phyloP scores from a whole-genome alignment of 2,888 invertebrate genomes.

The Teleogryllus oceanicus region DNA sequence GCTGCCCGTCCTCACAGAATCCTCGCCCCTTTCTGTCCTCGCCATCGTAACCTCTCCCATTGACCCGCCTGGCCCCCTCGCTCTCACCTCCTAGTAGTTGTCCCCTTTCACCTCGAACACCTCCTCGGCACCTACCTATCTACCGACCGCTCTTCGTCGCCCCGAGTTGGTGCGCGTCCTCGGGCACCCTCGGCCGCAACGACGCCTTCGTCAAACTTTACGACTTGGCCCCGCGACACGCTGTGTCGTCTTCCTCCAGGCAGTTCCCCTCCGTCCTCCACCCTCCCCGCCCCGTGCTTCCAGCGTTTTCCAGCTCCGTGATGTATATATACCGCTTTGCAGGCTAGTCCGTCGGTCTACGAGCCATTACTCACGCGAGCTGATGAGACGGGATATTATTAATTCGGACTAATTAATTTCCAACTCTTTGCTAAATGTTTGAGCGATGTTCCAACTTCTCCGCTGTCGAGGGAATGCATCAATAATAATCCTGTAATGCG shows the following conservation, averaged over 20 bases:
- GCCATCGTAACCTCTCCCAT: no score
- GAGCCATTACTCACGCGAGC: constrained; percentile 3
- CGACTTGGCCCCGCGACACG: neutral
- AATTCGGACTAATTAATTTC: constrained; percentile 18
- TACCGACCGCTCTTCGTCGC: no score
- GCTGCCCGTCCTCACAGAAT: no score
- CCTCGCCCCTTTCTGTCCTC: no score
- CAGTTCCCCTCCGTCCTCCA: no score
- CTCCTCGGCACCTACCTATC: no score
- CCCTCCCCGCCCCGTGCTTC: neutral
- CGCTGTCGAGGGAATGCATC: constrained; percentile 3
- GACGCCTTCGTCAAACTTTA: constrained; percentile 8
- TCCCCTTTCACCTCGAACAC: no score
- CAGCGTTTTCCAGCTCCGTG: neutral
- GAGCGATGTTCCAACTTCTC: constrained; percentile 18
- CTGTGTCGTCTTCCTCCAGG: no score
- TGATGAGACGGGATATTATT: constrained; percentile 18
- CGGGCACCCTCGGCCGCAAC: no score
- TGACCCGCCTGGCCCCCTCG: no score
- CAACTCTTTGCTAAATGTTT: neutral
- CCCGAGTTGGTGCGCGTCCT: no score
- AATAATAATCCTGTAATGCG: constrained; percentile 6
- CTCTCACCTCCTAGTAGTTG: no score
- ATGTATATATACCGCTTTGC: constrained; percentile 7
- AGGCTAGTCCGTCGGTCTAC: neutral